phyloP scores from a whole-genome alignment of 2,113 vertebrate species.

The human region DNA sequence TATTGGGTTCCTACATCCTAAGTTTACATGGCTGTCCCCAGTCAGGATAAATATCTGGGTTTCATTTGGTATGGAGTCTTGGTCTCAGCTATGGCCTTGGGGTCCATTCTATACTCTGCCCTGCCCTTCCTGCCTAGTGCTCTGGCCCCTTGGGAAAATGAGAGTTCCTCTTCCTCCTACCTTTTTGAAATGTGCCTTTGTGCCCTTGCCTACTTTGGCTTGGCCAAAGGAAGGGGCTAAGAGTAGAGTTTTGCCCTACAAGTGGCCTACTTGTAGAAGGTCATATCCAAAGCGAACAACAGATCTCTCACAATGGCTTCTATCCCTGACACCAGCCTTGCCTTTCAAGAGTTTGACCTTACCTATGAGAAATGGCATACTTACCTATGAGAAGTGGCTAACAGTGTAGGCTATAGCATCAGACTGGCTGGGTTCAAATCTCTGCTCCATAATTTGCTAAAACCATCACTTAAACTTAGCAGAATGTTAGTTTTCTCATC shows the following conservation, averaged over 20 bases:
- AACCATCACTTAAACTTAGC: neutral
- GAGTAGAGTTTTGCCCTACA: neutral
- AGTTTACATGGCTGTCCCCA: neutral
- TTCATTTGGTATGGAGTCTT: neutral
- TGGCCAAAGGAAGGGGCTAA: neutral
- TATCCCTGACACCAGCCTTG: neutral
- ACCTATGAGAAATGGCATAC: neutral
- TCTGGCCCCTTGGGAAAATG: neutral
- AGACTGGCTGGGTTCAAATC: neutral
- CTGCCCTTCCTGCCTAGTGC: neutral
- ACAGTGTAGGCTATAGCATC: neutral
- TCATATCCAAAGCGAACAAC: neutral
- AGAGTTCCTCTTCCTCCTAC: neutral
- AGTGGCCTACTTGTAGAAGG: too few relatives aligned
- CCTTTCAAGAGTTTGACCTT: neutral
- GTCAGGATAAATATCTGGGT: neutral
- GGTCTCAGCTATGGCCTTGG: neutral
- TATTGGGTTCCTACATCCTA: neutral
- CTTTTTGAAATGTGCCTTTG: neutral
- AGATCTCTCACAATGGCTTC: neutral
- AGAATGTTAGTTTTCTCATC: neutral
- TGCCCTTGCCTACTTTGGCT: neutral
- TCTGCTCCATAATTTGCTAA: neutral
- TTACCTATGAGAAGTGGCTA: neutral
- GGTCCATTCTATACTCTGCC: neutral